These are phyloP conservation scores for Hepsetus odoe DNA, from an alignment of 2,113 vertebrate species.

Conservation along the genomic window DNA sequence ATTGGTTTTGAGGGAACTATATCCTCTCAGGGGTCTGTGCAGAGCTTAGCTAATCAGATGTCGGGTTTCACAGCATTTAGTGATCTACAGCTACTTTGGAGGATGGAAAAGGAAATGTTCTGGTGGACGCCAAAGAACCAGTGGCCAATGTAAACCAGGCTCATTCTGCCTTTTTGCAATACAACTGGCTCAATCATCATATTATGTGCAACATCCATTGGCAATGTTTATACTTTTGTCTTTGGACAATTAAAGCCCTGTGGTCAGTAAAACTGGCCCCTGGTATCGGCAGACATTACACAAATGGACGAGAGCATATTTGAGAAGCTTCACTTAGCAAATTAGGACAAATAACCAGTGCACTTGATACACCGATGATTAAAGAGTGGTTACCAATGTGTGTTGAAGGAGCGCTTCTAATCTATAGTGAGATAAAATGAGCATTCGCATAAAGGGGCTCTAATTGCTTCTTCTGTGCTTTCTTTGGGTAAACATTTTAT, in stretches of 20 bases:
- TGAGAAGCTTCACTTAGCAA: neutral
- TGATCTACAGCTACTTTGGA: constrained; percentile 31
- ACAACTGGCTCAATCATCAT: constrained; percentile 12
- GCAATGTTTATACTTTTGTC: neutral
- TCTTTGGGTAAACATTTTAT: neutral
- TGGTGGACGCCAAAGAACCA: neutral
- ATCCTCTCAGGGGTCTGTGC: constrained; percentile 56
- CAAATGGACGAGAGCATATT: neutral
- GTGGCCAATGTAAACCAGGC: constrained; percentile 2
- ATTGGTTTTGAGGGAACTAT: constrained; percentile 59
- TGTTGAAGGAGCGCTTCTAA: neutral
- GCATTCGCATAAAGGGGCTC: neutral
- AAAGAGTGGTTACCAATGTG: constrained; percentile 13
- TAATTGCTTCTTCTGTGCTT: neutral
- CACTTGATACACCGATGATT: neutral
- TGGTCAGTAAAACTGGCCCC: constrained; percentile 7
- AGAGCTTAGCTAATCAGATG: constrained; percentile 16
- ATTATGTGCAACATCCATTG: neutral
- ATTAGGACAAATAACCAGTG: constrained; percentile 6
- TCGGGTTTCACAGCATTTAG: constrained; percentile 47
- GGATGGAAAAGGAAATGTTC: constrained; percentile 11
- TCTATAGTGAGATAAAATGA: neutral
- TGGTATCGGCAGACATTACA: neutral
- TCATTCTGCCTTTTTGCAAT: neutral
- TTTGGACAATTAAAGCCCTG: constrained; percentile 11